Conservation (phyloP, 2,113 vertebrate species). For the Aythya baeri region DNA sequence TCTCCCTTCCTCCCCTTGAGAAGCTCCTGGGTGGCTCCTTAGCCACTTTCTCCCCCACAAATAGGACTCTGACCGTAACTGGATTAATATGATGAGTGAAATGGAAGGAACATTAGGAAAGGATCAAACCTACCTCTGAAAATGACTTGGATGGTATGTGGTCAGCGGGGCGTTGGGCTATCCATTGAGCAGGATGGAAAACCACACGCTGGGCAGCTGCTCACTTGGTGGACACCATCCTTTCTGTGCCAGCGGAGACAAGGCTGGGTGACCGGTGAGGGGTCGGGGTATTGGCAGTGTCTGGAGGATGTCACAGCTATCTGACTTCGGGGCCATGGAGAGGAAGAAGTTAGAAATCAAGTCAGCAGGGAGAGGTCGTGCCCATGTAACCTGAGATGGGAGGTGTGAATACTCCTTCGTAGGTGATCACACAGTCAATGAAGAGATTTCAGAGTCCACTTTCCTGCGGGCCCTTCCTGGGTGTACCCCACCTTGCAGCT, state of each 20-base stretch:
- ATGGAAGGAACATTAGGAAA: background rate
- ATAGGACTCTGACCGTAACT: background rate
- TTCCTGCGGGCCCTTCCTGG: background rate
- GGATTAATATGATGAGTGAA: background rate
- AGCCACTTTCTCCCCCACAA: background rate
- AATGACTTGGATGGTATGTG: background rate
- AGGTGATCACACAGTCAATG: background rate
- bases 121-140: background rate
- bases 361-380: background rate
- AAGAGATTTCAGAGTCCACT: background rate
- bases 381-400: accelerated
- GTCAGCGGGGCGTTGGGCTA: background rate
- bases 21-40: background rate
- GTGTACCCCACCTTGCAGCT: background rate
- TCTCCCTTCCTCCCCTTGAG: background rate
- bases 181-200: background rate
- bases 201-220: background rate
- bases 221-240: background rate
- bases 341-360: background rate
- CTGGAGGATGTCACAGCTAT: background rate
- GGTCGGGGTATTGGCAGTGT: background rate
- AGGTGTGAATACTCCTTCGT: background rate
- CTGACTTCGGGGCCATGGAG: background rate
- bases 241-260: background rate
- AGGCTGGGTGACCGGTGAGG: background rate